Evolutionary conservation across 2,797 vertebrate genomes (phyloP), one percentile per base, ranked within the genome.

Genomic region (Bradypodion ventrale): DNA sequence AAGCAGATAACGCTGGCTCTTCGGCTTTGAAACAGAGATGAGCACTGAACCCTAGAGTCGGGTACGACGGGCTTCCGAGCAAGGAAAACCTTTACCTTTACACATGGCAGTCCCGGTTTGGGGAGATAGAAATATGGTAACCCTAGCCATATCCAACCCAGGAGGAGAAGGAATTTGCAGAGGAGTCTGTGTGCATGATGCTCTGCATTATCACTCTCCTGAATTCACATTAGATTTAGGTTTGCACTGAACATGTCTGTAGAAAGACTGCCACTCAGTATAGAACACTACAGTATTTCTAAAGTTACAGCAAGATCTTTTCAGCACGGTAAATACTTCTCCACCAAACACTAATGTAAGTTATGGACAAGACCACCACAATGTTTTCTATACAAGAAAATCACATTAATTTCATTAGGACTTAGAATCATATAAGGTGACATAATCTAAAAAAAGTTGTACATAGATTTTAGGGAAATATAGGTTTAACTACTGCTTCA

Each of bases 371-470:
- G 49, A 78, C 37, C 60, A 59, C 59, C 37, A 23, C 1, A 83
- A 29, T 7, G 3, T 0, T 35, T 7, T 13, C 29, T 35, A 15
- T 4, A 42, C 44, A 85, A 52, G 35, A 0, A 1, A 44, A 3
- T 68, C 42, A 29, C 32, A 25, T 29, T 69, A 21, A 73, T 75
- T 46, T 49, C 21, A 66, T 44, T 23, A 12, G 2, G 12, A 69
- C 44, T 42, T 66, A 25, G 60, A 65, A 40, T 6, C 32, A 66
- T 59, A 27, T 42, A 5, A n/a, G 29, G 23, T n/a, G 10, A 35
- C 83, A 85, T 32, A 16, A 79, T 62, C 29, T 70, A 85, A 32
- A 75, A 37, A 83, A 88, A 80, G 2, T 27, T 35, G 21, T 15
- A 27, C 40, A n/a, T 40, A 15, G 3, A 40, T 70, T 49, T 77